Percentiles rank a stretch among this genome's conserved stretches.
Conservation (phyloP, 2,888 invertebrate genomes). For the Pristionchus japonicus region DNA sequence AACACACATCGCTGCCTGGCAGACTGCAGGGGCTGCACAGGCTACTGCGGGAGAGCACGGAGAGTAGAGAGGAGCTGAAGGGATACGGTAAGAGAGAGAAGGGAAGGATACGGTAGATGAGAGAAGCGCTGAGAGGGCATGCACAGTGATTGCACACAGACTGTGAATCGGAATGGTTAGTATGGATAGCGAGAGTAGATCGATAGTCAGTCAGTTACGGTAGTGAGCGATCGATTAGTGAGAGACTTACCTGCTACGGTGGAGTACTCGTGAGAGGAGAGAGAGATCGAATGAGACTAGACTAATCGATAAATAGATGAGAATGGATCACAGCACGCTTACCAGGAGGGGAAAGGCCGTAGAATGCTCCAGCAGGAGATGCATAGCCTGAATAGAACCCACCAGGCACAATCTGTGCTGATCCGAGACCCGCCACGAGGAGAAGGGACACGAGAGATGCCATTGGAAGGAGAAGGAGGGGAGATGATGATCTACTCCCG, state of each 20-base stretch:
- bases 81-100: background rate
- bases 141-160: background rate
- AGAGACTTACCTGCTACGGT: background rate
- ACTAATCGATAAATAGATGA: background rate
- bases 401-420: constrained; percentile 46
- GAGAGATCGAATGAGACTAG: background rate
- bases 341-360: background rate
- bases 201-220: background rate
- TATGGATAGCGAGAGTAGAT: background rate
- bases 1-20: constrained; percentile 64
- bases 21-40: constrained; percentile 65
- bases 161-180: constrained; percentile 15
- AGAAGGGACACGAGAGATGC: constrained; percentile 2
- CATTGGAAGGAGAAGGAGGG: background rate
- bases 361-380: background rate
- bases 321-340: constrained; percentile 6
- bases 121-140: background rate
- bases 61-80: constrained; percentile 65
- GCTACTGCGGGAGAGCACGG: constrained; percentile 64
- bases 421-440: background rate
- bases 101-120: background rate
- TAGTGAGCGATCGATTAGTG: constrained; percentile 41
- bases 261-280: background rate
- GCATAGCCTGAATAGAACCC: constrained; percentile 41
- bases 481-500: background rate